These are phyloP conservation scores for Pavo muticus DNA, from an alignment of 2,113 vertebrate genomes.

Conservation along the genomic window DNA sequence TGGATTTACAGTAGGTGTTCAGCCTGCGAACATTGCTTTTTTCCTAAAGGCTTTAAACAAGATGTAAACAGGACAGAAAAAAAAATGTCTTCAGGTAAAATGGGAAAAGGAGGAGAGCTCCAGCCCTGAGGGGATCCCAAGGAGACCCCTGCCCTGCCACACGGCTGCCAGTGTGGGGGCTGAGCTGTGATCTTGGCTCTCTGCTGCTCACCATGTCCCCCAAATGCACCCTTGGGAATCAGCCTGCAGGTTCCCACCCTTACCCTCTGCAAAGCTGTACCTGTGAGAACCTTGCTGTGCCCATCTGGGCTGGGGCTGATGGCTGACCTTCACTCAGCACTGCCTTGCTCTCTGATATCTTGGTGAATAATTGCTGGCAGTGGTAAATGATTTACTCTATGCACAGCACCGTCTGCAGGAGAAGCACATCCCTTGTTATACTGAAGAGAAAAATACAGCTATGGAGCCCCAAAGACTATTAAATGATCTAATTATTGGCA, in stretches of 20 bases:
- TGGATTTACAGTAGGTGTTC: constrained; percentile 8
- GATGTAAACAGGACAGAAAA: neutral
- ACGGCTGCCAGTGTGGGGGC: rapidly evolving
- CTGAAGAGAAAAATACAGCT: neutral
- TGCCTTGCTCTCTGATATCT: neutral
- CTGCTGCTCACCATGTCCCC: neutral
- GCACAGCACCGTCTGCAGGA: neutral
- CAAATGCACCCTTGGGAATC: neutral
- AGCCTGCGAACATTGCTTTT: neutral
- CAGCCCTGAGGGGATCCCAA: neutral
- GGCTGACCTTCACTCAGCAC: neutral
- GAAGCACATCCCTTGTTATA: neutral
- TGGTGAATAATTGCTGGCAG: constrained; percentile 35
- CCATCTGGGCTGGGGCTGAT: neutral
- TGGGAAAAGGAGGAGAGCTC: neutral
- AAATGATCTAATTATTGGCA: neutral
- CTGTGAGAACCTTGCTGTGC: rapidly evolving
- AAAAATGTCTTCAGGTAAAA: neutral
- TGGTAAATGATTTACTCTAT: constrained; percentile 39
- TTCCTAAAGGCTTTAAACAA: neutral
- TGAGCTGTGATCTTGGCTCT: neutral
- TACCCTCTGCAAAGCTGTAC: neutral
- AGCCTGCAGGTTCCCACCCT: neutral
- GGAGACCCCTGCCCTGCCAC: rapidly evolving
- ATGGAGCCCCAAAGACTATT: neutral